Conservation (phyloP, 2,113 vertebrate species). For the Corythoichthys haematopterus region DNA sequence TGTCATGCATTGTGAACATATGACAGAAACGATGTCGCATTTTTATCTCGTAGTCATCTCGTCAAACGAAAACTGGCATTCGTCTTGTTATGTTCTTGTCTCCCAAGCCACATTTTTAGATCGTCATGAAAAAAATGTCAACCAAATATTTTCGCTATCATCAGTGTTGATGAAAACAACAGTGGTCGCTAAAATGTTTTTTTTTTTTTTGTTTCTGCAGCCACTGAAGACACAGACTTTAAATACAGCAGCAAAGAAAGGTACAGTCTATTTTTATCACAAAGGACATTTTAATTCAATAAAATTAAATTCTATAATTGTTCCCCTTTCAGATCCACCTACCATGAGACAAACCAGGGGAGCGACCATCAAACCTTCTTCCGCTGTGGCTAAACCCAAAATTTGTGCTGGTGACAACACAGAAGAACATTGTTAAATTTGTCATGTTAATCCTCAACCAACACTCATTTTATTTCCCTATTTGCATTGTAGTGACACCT, state of each 20-base stretch:
- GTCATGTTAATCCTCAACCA: background rate
- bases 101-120: too few relatives aligned
- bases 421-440: background rate
- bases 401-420: slow-evolving; percentile 41
- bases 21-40: too few relatives aligned
- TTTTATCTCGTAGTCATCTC: too few relatives aligned
- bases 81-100: too few relatives aligned
- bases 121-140: too few relatives aligned
- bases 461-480: slow-evolving; percentile 11
- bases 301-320: background rate
- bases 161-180: too few relatives aligned
- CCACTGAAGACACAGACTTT: slow-evolving; percentile 26
- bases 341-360: slow-evolving; percentile 28
- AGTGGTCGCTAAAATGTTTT: background rate
- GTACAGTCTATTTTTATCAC: slow-evolving; percentile 17
- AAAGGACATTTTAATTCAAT: background rate
- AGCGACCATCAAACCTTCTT: slow-evolving; percentile 24
- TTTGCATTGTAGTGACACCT: slow-evolving; percentile 31
- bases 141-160: too few relatives aligned
- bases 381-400: slow-evolving; percentile 21
- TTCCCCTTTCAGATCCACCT: slow-evolving; percentile 27
- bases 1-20: too few relatives aligned
- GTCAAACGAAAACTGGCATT: too few relatives aligned
- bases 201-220: slow-evolving; percentile 5
- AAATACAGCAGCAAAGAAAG: slow-evolving; percentile 33